These are phyloP conservation scores for Cheilosia vulpina DNA, from an alignment of 2,888 invertebrate species.

Conservation along the genomic window DNA sequence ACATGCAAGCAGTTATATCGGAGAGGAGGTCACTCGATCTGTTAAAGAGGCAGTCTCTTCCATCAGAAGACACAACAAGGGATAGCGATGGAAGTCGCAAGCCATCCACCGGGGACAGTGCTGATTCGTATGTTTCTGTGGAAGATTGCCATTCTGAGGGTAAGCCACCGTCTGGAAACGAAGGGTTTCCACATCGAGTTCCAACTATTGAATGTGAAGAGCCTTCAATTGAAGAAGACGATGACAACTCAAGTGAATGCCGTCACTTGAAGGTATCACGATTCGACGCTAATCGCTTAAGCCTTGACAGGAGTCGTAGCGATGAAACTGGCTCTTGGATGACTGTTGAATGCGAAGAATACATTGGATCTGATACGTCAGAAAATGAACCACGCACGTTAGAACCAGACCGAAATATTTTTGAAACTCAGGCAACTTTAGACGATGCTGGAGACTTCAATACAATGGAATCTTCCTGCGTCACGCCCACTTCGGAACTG, in stretches of 20 bases:
- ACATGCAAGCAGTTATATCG: conserved; percentile 87
- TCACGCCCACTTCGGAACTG: conserved; percentile 81
- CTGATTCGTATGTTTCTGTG: conserved; percentile 83
- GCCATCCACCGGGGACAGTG: conserved; percentile 85
- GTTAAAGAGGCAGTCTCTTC: conserved; percentile 85
- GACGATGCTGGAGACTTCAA: conserved; percentile 86
- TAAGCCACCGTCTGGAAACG: conserved; percentile 79
- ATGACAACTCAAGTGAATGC: conserved; percentile 80
- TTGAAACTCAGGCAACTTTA: conserved; percentile 86
- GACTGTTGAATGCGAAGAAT: conserved; percentile 88
- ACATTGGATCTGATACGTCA: conserved; percentile 87
- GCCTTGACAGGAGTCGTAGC: conserved; percentile 85
- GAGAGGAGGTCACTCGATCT: conserved; percentile 87
- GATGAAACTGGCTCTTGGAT: conserved; percentile 89
- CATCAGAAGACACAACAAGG: conserved; percentile 83
- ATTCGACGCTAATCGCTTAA: conserved; percentile 80
- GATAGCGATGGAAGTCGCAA: conserved; percentile 81
- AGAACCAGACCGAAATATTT: conserved; percentile 81
- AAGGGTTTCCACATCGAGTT: conserved; percentile 82
- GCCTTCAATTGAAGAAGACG: conserved; percentile 82
- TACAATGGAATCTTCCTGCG: conserved; percentile 82
- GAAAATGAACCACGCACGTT: conserved; percentile 84
- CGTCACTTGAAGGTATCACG: conserved; percentile 81
- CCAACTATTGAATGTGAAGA: conserved; percentile 84
- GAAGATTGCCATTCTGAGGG: conserved; percentile 87